These are phyloP conservation scores for Agrilus biguttatus DNA, from an alignment of 2,888 invertebrate species.

Conservation along the genomic window DNA sequence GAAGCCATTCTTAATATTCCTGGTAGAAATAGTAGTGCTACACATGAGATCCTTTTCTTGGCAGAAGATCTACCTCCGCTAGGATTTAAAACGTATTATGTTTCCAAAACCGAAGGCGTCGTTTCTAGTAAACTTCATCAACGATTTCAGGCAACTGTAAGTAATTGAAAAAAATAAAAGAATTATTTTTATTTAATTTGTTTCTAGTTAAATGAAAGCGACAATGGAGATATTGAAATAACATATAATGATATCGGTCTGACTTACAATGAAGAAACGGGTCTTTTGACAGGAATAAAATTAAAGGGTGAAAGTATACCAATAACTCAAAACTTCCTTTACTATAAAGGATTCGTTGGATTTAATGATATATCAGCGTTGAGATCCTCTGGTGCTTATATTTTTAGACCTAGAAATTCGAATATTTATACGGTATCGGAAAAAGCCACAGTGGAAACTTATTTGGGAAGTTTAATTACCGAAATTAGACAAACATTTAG, in stretches of 20 bases:
- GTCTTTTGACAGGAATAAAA: constrained; percentile 37
- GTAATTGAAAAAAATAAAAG: not conserved
- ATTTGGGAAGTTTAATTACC: constrained; percentile 47
- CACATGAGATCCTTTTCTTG: constrained; percentile 57
- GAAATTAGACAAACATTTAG: constrained; percentile 59
- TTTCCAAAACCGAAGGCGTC: constrained; percentile 18
- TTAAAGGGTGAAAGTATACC: constrained; percentile 29
- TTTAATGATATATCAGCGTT: constrained; percentile 42
- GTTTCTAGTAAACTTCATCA: not conserved
- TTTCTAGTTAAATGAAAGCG: too few species aligned
- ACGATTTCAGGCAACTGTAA: not conserved
- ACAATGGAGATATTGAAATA: not conserved
- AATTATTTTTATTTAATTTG: not conserved
- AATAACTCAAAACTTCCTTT: constrained; percentile 52
- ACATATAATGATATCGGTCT: not conserved
- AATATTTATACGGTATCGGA: constrained; percentile 22
- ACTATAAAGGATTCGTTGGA: constrained; percentile 56
- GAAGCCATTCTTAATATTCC: constrained; percentile 39
- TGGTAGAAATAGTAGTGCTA: constrained; percentile 47
- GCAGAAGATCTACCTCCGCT: constrained; percentile 49
- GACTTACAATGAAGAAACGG: constrained; percentile 33
- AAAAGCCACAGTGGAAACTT: constrained; percentile 22
- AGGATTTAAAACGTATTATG: constrained; percentile 50
- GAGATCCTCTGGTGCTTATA: constrained; percentile 86
- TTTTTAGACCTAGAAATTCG: constrained; percentile 57